Conservation (phyloP, 2,113 vertebrate species). For the Cacatua alba region DNA sequence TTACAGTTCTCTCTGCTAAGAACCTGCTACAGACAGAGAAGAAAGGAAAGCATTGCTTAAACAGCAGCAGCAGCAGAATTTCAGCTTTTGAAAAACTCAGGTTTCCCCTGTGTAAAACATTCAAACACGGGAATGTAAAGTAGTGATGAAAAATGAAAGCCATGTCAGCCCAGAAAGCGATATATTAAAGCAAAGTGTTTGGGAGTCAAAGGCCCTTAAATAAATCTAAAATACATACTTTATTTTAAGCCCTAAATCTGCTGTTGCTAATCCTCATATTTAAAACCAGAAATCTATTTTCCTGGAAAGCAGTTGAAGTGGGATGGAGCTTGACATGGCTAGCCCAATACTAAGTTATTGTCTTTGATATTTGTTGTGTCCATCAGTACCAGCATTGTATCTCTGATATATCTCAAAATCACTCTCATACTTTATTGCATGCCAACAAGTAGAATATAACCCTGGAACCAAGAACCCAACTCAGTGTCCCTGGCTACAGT, state of each 20-base stretch:
- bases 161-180: constrained; percentile 29
- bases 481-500: background rate
- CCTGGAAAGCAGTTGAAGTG: background rate
- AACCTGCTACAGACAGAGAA: background rate
- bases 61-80: background rate
- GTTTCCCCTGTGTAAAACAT: background rate
- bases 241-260: constrained; percentile 68
- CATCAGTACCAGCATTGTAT: background rate
- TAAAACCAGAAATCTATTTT: constrained; percentile 61
- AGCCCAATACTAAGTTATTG: background rate
- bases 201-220: constrained; percentile 63
- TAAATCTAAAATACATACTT: constrained; percentile 68
- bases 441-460: background rate
- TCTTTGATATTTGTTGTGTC: background rate
- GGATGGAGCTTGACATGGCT: background rate
- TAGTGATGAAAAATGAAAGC: constrained; percentile 66
- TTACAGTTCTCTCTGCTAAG: background rate
- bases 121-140: constrained; percentile 60
- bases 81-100: constrained; percentile 21
- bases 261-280: constrained; percentile 64
- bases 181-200: constrained; percentile 68
- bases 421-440: background rate
- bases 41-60: background rate
- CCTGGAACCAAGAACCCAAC: background rate
- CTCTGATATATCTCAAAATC: background rate